Base-by-base conservation (phyloP, 2,888 invertebrate species). In the Hypselothyrea guttata region DNA sequence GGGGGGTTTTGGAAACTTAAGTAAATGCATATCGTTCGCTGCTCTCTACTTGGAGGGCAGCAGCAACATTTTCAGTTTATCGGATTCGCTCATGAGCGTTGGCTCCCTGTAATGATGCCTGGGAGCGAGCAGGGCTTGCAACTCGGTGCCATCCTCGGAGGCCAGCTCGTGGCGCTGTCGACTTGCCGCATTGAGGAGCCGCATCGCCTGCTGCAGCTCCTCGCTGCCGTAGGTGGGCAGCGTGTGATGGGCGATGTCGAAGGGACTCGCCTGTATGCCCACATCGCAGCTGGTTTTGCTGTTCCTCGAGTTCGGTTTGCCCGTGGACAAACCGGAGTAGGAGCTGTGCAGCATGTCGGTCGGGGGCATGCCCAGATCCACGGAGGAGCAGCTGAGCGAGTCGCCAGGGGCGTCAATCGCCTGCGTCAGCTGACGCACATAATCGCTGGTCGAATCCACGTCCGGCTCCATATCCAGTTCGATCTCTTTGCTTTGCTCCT, bases 181-280 rank as follows among this genome's bases (percentile, higher is more conserved):
- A 70, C 86, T 87, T 38, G 85, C 88, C 16, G 74, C 79, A 60
- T 87, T 88, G 12, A 88, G 52, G 35, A 89, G 73, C 2, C 86
- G 78, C 83, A 87, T 86, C 9, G 86, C 79, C 48, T 85, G 68
- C 48, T 87, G 84, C 2, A 86, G 58, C 15, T 88, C 86, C 7
- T 87, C 87, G 8, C 86, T 86, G 3, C 85, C 88, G 54, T 83
- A 88, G 8, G 84, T 82, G 13, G 85, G 76, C 13, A 87, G 35
- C 7, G 90, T 88, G 15, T 90, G 91, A 35, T 91, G 91, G 11
- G 89, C 90, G 41, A 92, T 91, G 71, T 92, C 92, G 57, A 90
- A 91, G 1, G 91, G 91, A 81, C 92, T 92, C 0, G 92, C 91
- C 76, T 92, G 92, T n/a, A 92, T 92, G 7, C 92, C 92, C 7